Conservation (phyloP, 2,113 vertebrate species). For the Lycocorax pyrrhopterus region DNA sequence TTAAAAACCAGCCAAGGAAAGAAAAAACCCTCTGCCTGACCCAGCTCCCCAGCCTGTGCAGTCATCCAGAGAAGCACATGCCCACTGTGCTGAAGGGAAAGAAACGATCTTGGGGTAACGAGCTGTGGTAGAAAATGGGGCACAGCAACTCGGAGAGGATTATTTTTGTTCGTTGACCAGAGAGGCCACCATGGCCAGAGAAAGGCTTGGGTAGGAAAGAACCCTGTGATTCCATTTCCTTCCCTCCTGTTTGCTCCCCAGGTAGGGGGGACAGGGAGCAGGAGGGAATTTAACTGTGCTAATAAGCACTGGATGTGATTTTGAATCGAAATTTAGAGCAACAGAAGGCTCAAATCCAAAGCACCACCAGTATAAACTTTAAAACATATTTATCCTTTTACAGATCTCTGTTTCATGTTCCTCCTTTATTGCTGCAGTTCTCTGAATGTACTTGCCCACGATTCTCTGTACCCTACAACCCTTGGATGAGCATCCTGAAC, state of each 20-base stretch:
- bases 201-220: neutral
- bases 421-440: neutral
- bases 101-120: neutral
- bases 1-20: neutral
- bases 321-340: neutral
- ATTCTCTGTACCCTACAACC: neutral
- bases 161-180: neutral
- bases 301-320: neutral
- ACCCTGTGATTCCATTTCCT: neutral
- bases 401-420: neutral
- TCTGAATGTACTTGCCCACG: neutral
- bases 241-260: neutral
- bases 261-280: neutral
- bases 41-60: neutral
- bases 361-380: neutral
- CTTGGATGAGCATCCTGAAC: slow-evolving; percentile 43
- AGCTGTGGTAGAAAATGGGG: neutral
- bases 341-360: neutral
- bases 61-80: neutral
- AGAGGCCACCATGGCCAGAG: neutral
- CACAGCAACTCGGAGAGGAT: neutral
- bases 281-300: neutral
- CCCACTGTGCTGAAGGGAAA: neutral
- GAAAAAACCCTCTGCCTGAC: neutral
- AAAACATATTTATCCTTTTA: neutral